Evolutionary conservation across 2,797 vertebrate species (phyloP).

Genomic region (Menidia menidia): DNA sequence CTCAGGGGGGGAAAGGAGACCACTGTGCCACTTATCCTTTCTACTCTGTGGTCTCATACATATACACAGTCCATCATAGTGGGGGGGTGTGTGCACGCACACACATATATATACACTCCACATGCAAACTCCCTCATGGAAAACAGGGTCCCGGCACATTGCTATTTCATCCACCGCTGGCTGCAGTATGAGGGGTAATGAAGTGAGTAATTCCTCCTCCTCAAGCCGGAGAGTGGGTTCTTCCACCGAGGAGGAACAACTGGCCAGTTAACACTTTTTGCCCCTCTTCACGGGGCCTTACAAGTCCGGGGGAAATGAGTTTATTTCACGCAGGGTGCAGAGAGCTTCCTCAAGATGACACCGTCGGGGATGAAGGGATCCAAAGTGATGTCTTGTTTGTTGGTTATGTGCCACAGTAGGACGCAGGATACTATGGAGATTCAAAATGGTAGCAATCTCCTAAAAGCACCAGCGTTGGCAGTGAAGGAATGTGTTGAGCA

Average conservation of each 20-base stretch:
- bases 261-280: constrained; percentile 55
- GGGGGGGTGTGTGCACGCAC: constrained; percentile 20
- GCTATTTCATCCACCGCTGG: constrained; percentile 77
- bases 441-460: background rate
- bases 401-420: constrained; percentile 5
- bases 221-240: constrained; percentile 57
- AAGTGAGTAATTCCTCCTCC: constrained; percentile 73
- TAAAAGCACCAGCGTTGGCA: background rate
- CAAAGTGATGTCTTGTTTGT: constrained; percentile 6
- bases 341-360: constrained; percentile 21
- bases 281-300: constrained; percentile 32
- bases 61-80: constrained; percentile 22
- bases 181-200: constrained; percentile 76
- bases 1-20: constrained; percentile 51
- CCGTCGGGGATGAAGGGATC: constrained; percentile 12
- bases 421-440: constrained; percentile 11
- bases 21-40: constrained; percentile 54
- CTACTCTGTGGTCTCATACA: constrained; percentile 33
- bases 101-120: constrained; percentile 12
- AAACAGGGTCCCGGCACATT: constrained; percentile 69
- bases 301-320: constrained; percentile 28
- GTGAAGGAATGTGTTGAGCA: background rate
- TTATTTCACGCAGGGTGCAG: constrained; percentile 33
- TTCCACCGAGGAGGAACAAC: constrained; percentile 26
- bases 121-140: constrained; percentile 56